Evolutionary conservation across 1,140 invertebrate genomes (phyloP).

Genomic region (Protaetia brevitarsis): DNA sequence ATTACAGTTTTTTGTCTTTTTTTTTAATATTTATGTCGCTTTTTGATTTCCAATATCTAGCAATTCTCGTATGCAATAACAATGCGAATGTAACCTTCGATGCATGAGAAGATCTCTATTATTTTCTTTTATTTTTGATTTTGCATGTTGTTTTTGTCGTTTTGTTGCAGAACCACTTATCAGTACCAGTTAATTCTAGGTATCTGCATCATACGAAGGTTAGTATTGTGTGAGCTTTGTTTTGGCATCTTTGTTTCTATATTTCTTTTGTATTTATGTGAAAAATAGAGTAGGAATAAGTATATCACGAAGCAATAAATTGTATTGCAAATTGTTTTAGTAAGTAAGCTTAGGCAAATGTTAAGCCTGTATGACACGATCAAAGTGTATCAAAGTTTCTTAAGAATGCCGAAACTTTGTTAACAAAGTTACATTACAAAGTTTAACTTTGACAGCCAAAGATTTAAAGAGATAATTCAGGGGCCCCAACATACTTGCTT

Average conservation of each 20-base stretch:
- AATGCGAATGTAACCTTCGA: not conserved
- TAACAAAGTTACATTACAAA: no score
- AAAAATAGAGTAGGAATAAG: no score
- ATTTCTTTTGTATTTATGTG: constrained; percentile 32
- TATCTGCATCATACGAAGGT: constrained; percentile 77
- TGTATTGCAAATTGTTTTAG: no score
- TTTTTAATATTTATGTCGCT: constrained; percentile 43
- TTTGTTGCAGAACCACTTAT: constrained; percentile 84
- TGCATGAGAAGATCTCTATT: constrained; percentile 52
- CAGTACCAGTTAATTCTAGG: constrained; percentile 80
- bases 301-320: no score
- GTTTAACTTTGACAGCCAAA: no score
- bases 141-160: constrained; percentile 62
- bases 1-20: constrained; percentile 28
- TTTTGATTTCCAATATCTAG: no score
- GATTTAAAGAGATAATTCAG: no score
- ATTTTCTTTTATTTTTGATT: constrained; percentile 59
- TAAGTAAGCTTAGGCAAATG: no score
- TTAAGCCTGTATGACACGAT: no score
- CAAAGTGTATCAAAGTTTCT: no score
- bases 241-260: constrained; percentile 35
- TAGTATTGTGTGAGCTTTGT: constrained; percentile 51
- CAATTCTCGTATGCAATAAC: constrained; percentile 56
- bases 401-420: no score
- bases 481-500: no score